phyloP scores from a whole-genome alignment of 2,113 vertebrate genomes.

The Physeter macrocephalus region DNA sequence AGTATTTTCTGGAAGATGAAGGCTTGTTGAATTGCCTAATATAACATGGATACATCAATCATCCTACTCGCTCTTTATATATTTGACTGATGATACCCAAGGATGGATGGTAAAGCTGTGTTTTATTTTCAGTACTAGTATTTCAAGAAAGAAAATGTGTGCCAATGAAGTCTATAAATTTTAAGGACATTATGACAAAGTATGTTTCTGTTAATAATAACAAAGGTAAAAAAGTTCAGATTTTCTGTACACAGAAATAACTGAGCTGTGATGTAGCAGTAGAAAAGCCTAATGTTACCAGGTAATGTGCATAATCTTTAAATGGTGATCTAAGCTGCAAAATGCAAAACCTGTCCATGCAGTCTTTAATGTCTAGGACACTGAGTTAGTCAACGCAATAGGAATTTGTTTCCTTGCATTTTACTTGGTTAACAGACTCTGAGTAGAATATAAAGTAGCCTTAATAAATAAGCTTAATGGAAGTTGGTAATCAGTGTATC shows the following conservation, averaged over 20 bases:
- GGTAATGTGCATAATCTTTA: neutral
- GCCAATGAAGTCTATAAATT: neutral
- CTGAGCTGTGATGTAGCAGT: neutral
- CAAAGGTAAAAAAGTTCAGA: neutral
- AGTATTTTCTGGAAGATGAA: neutral
- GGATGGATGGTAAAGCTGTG: neutral
- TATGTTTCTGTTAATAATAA: neutral
- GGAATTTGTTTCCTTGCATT: neutral
- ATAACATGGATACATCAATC: neutral
- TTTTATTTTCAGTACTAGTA: neutral
- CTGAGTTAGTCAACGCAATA: neutral
- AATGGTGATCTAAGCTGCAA: neutral
- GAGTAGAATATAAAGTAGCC: neutral
- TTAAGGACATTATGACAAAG: neutral
- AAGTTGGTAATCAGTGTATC: constrained; percentile 13
- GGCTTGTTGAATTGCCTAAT: neutral
- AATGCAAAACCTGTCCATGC: neutral
- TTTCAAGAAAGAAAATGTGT: neutral
- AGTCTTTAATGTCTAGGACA: neutral
- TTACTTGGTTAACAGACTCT: neutral
- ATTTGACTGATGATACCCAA: neutral
- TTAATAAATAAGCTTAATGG: constrained; percentile 40
- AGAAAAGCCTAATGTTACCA: neutral
- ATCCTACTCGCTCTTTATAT: neutral
- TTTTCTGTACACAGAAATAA: neutral